Base-by-base conservation (phyloP, 2,888 invertebrate species). In the Synergus gifuensis region DNA sequence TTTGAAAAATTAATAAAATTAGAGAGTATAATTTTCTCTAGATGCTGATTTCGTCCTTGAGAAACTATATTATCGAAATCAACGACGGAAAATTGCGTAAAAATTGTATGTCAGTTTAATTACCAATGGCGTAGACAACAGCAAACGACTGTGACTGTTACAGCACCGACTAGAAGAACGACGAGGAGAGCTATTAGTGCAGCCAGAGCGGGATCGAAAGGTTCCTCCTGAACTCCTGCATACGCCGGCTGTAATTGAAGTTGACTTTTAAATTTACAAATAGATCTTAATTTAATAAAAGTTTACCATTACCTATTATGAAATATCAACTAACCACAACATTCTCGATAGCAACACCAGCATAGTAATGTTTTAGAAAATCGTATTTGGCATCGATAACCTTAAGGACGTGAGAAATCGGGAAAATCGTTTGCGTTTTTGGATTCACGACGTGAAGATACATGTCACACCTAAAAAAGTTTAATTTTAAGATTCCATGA, bases 121-220 rank as follows among this genome's bases (percentile, higher is more conserved):
- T 90, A 95, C 97, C 97, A 97, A 89, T 97, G 96, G 87, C 97
- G 96, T 18, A 98, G 93, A 88, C 98, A 98, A 85, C 97, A 98
- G 91, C 98, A 98, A 7, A 97, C 96, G 11, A 97, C 96, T 79
- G 96, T 94, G 86, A 98, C 97, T 0, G 97, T 97, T 78, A 97
- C 95, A 69, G 97, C 96, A 7, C 98, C 98, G 36, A 98, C 97
- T 88, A 97, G 95, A 0, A 98, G 93, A 7, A 97, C 97, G 77
- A 98, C 96, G 14, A 97, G 93, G 0, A 98, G 93, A 0, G 98
- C 98, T 85, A 98, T 97, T 40, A 98, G 92, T 0, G 97, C 97
- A 22, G 97, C 97, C 58, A 98, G 92, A 0, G 97, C 97, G 36
- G 97, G 96, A 92, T 98, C 97, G 87, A 98, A 97, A 76, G 96